Percentiles rank a stretch among this genome's conserved stretches.
Evolutionary conservation across 2,797 vertebrate species (phyloP).

Genomic region (Sebastes goodei): DNA sequence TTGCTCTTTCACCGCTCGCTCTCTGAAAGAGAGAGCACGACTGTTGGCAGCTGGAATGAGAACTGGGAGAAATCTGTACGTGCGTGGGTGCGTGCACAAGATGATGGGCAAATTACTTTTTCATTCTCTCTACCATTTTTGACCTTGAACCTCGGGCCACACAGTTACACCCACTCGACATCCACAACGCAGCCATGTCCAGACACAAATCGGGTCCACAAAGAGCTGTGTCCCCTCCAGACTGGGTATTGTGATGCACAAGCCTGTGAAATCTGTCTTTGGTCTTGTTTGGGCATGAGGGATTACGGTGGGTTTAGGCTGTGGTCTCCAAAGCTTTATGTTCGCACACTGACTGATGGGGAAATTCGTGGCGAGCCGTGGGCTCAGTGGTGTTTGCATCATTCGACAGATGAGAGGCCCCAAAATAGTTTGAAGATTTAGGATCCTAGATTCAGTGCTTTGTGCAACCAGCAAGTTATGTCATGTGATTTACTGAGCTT

Average conservation of each 20-base stretch:
- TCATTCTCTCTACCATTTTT: constrained; percentile 42
- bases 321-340: constrained; percentile 51
- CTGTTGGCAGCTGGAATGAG: constrained; percentile 79
- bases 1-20: constrained; percentile 60
- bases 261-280: constrained; percentile 76
- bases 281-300: constrained; percentile 73
- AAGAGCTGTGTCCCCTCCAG: constrained; percentile 57
- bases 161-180: constrained; percentile 40
- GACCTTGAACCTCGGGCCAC: constrained; percentile 52
- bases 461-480: not conserved
- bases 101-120: constrained; percentile 53
- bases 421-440: not conserved
- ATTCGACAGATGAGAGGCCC: constrained; percentile 16
- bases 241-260: constrained; percentile 69
- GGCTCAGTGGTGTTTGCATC: constrained; percentile 26
- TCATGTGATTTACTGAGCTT: not conserved
- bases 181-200: constrained; percentile 29
- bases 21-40: constrained; percentile 65
- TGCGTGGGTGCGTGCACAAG: not conserved
- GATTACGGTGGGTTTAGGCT: constrained; percentile 71
- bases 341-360: constrained; percentile 46
- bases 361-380: constrained; percentile 38
- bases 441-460: not conserved
- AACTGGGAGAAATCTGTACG: constrained; percentile 63
- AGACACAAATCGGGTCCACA: constrained; percentile 55